Percentiles rank a stretch among this genome's conserved stretches.
Evolutionary conservation across 2,797 vertebrate species (phyloP).

Genomic region (Rhinogobio ventralis): DNA sequence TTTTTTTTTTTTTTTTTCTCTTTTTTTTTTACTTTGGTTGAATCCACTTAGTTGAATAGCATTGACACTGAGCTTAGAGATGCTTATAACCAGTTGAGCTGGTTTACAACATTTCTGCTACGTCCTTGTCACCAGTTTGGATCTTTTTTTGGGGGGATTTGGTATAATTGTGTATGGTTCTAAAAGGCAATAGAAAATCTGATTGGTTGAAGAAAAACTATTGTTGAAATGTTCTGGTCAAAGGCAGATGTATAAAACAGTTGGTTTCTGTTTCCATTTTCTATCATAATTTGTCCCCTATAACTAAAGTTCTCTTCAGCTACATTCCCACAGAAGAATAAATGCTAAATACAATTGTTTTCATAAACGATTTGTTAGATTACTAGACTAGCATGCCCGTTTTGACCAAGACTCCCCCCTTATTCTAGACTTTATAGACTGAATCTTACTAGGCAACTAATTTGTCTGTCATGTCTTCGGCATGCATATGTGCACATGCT

Average conservation of each 20-base stretch:
- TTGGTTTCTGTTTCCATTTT: not conserved
- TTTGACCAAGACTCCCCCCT: not conserved
- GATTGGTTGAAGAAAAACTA: not conserved
- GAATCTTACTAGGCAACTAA: not conserved
- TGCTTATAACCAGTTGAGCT: slow-evolving; percentile 15
- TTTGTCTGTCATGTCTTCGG: not conserved
- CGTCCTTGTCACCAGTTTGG: not conserved
- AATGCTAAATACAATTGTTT: not conserved
- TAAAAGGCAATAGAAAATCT: not conserved
- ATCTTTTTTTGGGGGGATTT: not conserved
- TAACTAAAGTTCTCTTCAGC: not conserved
- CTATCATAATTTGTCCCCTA: not conserved
- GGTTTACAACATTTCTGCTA: slow-evolving; percentile 22
- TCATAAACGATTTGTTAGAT: not conserved
- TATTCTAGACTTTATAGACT: not conserved
- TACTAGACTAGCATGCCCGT: not conserved
- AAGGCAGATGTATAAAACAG: not conserved
- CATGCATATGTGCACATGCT: too few species aligned
- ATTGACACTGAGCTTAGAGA: not conserved
- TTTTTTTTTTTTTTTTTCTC: too few species aligned
- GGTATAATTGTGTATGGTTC: not conserved
- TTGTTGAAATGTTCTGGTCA: not conserved
- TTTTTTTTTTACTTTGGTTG: not conserved
- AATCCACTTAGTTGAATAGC: not conserved
- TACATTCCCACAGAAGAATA: not conserved